Base-by-base conservation (phyloP, 2,888 invertebrate species). In the Aromia moschata region DNA sequence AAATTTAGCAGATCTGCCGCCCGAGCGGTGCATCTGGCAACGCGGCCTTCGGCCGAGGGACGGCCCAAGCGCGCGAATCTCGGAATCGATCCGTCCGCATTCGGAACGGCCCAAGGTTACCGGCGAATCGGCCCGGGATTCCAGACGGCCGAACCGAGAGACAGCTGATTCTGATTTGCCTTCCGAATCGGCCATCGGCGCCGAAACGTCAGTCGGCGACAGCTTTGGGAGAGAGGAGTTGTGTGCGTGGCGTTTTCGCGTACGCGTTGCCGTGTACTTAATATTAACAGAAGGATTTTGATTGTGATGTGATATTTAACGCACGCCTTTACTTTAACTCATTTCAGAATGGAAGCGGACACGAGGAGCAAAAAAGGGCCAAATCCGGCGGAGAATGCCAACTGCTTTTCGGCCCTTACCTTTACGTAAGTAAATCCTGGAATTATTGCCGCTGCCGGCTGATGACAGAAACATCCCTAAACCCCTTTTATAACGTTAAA, bases 361-460 rank as follows among this genome's bases (percentile, higher is more conserved):
- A 37, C 45, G 3, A 70, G 68, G 45, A 61, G 60, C 12, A 64
- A 68, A 10, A 70, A 64, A 54, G 69, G 59, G 17, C 59, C 60
- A 4, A 71, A 74, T 57, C 74, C 72, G 1, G 58, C 64, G 12
- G 64, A 70, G 63, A 68, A 66, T 44, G 69, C 69, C 30, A 72
- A 70, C 45, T 45, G 64, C 12, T 16, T 73, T n/a, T 69, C 71
- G 10, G 46, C 52, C 17, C 54, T 73, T n/a, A 64, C 65, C 7
- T 73, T 70, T 55, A 46, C 67, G 73, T 73, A 68, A 72, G 73
- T 73, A 62, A 15, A n/a, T 14, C 14, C 16, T n/a, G n/a, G n/a
- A n/a, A n/a, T n/a, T n/a, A n/a, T n/a, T n/a, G n/a, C n/a, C n/a
- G n/a, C n/a, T n/a, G n/a, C n/a, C n/a, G n/a, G n/a, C n/a, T n/a